A percentile compares a stretch with the other conserved stretches of the same genome.
phyloP scores from a whole-genome alignment of 1,140 invertebrate genomes.

The Melipona quadrifasciata region DNA sequence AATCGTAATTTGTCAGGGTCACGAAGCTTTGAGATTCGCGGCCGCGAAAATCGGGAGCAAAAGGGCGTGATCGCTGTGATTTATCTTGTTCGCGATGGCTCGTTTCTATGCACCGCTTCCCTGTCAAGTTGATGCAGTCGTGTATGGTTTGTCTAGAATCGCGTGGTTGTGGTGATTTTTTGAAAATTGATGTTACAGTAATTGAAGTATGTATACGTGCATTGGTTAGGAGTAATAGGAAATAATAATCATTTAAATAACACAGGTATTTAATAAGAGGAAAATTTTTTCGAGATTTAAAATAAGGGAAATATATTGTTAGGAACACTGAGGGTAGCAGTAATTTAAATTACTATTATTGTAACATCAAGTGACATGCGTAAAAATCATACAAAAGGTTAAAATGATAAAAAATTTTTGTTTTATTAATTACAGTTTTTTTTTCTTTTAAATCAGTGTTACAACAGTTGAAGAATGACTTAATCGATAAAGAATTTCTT shows the following conservation, averaged over 20 bases:
- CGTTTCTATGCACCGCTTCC: background rate
- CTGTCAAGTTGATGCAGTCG: background rate
- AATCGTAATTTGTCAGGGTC: conserved; percentile 29
- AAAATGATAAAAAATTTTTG: no score
- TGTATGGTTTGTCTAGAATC: background rate
- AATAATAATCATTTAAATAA: background rate
- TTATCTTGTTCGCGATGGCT: background rate
- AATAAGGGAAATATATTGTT: no score
- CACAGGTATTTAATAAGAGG: background rate
- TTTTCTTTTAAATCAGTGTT: no score
- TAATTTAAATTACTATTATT: no score
- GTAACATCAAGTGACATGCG: no score
- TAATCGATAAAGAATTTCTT: no score
- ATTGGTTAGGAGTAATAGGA: no score
- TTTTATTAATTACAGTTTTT: no score
- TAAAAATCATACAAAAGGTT: no score
- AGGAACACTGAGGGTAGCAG: no score
- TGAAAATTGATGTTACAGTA: background rate
- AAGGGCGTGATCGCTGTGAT: conserved; percentile 6
- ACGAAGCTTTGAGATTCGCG: background rate
- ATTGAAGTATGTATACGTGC: background rate
- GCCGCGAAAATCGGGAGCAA: conserved; percentile 1
- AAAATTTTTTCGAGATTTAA: background rate
- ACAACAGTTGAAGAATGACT: no score
- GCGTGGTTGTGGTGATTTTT: background rate